Evolutionary conservation across 2,113 vertebrate genomes (phyloP).

Genomic region (Lota lota): DNA sequence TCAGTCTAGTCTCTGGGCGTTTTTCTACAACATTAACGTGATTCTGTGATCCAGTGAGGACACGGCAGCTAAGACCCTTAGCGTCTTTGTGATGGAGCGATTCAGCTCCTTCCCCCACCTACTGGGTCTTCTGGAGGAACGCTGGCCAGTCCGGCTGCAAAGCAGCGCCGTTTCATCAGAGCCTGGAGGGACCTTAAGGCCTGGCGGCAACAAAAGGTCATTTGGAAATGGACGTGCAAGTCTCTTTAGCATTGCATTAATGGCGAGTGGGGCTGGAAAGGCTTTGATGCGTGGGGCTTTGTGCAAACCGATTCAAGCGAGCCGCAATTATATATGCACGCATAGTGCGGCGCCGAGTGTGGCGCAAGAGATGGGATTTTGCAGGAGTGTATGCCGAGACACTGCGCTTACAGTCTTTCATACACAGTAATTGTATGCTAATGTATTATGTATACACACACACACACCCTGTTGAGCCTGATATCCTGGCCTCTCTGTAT

Average conservation of each 20-base stretch:
- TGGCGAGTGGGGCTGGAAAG: constrained; percentile 23
- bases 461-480: background rate
- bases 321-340: constrained; percentile 8
- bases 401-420: too few species aligned
- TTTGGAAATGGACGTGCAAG: constrained; percentile 31
- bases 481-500: background rate
- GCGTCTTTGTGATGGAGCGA: too few species aligned
- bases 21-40: too few species aligned
- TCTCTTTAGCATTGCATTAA: constrained; percentile 53
- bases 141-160: constrained; percentile 13
- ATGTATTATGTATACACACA: background rate
- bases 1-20: too few species aligned
- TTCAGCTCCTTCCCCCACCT: background rate
- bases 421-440: too few species aligned
- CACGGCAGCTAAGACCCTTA: too few species aligned
- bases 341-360: constrained; percentile 14
- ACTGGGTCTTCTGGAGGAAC: constrained; percentile 8
- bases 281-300: constrained; percentile 52
- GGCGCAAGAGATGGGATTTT: too few species aligned
- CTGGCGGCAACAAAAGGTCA: constrained; percentile 36
- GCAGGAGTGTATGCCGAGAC: too few species aligned
- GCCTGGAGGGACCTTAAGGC: constrained; percentile 13
- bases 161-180: constrained; percentile 16
- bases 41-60: too few species aligned
- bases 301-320: constrained; percentile 24